phyloP scores from a whole-genome alignment of 2,113 vertebrate genomes.

The Lonchura striata region DNA sequence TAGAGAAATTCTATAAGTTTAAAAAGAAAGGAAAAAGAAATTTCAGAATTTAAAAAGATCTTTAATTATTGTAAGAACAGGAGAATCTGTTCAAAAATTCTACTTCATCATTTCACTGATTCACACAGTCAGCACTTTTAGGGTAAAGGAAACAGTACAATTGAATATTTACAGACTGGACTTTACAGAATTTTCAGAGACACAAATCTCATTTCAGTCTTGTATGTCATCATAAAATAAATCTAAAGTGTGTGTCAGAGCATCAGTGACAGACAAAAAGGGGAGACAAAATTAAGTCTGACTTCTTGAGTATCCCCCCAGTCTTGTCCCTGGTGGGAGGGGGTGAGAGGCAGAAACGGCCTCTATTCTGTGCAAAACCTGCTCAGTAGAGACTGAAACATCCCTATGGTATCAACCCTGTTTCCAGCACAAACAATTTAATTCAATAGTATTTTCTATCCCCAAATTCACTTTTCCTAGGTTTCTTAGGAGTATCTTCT shows the following conservation, averaged over 20 bases:
- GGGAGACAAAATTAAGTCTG: not conserved
- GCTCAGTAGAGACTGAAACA: not conserved
- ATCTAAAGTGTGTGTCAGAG: not conserved
- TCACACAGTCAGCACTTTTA: not conserved
- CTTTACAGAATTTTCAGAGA: not conserved
- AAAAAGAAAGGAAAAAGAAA: not conserved
- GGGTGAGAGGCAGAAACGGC: not conserved
- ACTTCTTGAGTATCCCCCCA: rapidly evolving
- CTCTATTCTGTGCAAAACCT: not conserved
- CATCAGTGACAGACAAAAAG: not conserved
- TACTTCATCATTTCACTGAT: not conserved
- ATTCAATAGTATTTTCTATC: not conserved
- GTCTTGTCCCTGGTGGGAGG: not conserved
- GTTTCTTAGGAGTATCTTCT: not conserved
- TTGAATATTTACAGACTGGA: not conserved
- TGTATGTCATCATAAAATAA: not conserved
- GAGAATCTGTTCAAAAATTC: not conserved
- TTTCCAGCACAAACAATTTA: not conserved
- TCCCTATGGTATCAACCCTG: not conserved
- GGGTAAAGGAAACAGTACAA: not conserved
- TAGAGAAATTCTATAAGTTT: not conserved
- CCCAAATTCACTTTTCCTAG: not conserved
- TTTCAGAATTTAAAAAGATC: not conserved
- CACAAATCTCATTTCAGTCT: not conserved
- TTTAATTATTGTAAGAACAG: not conserved